Evolutionary conservation across 2,888 invertebrate genomes (phyloP).

Genomic region (Prosapia bicincta): DNA sequence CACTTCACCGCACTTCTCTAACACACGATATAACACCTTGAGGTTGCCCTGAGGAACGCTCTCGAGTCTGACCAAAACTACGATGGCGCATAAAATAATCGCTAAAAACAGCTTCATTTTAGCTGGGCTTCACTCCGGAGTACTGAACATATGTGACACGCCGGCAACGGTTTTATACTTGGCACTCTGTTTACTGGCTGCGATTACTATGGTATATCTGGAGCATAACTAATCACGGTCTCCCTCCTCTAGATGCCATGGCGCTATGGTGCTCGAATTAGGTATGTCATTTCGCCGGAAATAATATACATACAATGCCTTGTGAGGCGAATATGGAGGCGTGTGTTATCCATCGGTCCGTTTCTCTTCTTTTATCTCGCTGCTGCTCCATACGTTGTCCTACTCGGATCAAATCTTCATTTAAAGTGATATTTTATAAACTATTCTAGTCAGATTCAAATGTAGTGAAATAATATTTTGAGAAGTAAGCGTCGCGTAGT

Average conservation of each 20-base stretch:
- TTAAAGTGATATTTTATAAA: no score
- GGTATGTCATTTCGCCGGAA: background rate
- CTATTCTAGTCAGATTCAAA: no score
- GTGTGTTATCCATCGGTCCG: background rate
- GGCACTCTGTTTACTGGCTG: background rate
- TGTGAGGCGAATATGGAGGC: background rate
- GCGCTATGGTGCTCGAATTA: conserved; percentile 6
- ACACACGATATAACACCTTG: conserved; percentile 14
- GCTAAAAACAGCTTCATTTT: conserved; percentile 4
- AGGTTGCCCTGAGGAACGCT: background rate
- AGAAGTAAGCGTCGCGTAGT: no score
- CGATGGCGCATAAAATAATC: background rate
- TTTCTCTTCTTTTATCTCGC: background rate
- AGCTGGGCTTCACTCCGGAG: background rate
- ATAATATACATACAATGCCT: background rate
- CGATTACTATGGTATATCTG: conserved; percentile 9
- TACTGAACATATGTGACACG: background rate
- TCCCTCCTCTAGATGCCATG: conserved; percentile 12
- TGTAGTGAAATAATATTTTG: no score
- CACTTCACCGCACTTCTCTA: conserved; percentile 26
- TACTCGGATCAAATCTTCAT: no score
- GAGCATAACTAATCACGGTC: conserved; percentile 25
- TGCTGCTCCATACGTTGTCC: no score
- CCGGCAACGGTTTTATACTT: background rate
- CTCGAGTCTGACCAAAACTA: background rate